phyloP scores from a whole-genome alignment of 2,888 invertebrate species.

The Mythimna albipuncta region DNA sequence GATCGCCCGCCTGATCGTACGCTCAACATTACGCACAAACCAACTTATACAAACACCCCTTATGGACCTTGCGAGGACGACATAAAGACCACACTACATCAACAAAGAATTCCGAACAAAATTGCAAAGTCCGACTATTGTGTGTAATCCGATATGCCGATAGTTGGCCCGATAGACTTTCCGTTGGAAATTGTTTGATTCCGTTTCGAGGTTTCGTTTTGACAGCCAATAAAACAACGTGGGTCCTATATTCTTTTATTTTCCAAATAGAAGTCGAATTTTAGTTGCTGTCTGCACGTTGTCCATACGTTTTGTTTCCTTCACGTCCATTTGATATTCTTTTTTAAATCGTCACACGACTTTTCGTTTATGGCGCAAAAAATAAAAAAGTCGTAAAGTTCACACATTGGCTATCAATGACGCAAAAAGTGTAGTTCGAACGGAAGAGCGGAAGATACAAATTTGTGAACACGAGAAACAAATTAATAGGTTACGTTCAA shows the following conservation, averaged over 20 bases:
- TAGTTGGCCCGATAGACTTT: conserved; percentile 84
- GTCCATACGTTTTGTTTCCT: conserved; percentile 54
- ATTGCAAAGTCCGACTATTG: conserved; percentile 80
- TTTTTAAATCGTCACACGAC: conserved; percentile 59
- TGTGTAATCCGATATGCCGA: conserved; percentile 85
- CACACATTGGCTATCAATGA: conserved; percentile 60
- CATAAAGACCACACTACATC: conserved; percentile 71
- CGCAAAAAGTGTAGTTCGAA: conserved; percentile 69
- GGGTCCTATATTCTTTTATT: conserved; percentile 54
- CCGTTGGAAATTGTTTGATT: conserved; percentile 84
- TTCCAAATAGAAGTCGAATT: conserved; percentile 57
- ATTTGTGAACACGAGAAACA: conserved; percentile 88
- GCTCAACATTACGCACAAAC: conserved; percentile 80
- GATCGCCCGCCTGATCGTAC: conserved; percentile 87
- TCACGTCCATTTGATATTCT: conserved; percentile 53
- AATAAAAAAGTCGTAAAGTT: conserved; percentile 59
- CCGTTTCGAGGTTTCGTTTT: conserved; percentile 76
- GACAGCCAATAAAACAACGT: conserved; percentile 72
- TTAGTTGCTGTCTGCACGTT: conserved; percentile 63
- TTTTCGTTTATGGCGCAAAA: conserved; percentile 59
- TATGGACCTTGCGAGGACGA: conserved; percentile 67
- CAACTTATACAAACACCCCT: conserved; percentile 68
- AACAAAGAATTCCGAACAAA: conserved; percentile 57
- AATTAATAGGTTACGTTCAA: conserved; percentile 79
- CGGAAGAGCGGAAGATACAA: conserved; percentile 84